Percentiles rank a stretch among this genome's conserved stretches.
These are phyloP conservation scores for Mesorhabditis belari DNA, from an alignment of 2,888 invertebrate genomes.

Conservation along the genomic window DNA sequence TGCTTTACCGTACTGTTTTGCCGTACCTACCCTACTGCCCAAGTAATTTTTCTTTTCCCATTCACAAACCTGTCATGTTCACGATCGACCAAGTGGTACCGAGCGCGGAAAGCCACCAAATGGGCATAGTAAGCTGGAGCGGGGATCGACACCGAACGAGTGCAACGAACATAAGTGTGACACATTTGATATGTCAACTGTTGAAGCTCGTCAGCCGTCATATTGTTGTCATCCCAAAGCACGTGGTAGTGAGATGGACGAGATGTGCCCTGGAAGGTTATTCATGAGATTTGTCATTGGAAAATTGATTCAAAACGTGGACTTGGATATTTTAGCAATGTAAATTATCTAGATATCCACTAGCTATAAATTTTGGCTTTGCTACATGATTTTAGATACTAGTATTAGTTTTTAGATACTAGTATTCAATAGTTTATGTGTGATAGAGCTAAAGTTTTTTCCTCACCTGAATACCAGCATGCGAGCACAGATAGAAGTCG, in stretches of 20 bases:
- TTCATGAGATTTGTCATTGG: too few species aligned
- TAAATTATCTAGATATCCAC: too few species aligned
- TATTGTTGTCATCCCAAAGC: conserved; percentile 98
- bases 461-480: conserved; percentile 62
- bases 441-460: too few species aligned
- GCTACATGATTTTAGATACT: too few species aligned
- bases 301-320: too few species aligned
- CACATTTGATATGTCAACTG: conserved; percentile 98
- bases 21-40: too few species aligned
- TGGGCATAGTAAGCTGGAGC: conserved; percentile 99
- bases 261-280: conserved; percentile 85
- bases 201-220: conserved; percentile 96
- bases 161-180: conserved; percentile 98
- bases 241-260: conserved; percentile 99
- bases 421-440: too few species aligned
- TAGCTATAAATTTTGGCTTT: background rate
- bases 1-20: too few species aligned
- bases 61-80: conserved; percentile 43
- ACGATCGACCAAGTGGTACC: conserved; percentile 57
- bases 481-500: conserved; percentile 92
- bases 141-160: conserved; percentile 96
- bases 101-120: conserved; percentile 94
- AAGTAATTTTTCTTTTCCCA: conserved; percentile 3
- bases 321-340: too few species aligned
- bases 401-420: too few species aligned